Base-by-base conservation (phyloP, 2,113 vertebrate genomes). In the Thomomys bottae region DNA sequence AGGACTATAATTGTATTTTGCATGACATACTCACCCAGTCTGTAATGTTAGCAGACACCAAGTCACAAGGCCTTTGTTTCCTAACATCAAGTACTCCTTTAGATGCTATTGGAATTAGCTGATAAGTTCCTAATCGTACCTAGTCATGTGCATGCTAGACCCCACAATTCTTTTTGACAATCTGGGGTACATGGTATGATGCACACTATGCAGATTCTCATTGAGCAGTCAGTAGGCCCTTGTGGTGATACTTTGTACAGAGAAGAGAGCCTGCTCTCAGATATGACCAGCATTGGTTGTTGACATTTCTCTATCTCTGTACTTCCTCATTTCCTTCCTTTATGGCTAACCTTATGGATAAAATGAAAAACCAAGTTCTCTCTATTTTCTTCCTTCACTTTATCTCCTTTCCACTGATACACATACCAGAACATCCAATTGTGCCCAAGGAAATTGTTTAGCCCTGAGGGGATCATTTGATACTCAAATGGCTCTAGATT, bases 381-480 rank as follows among this genome's bases (percentile, higher is more conserved):
- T 63, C 34, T 26, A 11, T 71, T 34, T 79, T 70, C 30, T 15
- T 63, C 40, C 32, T 66, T 84, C 80, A 54, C 18, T 30, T 61
- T 71, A 57, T 5, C 42, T 34, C 23, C 28, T 72, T 32, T 91
- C 84, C 59, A 49, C 59, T 88, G 77, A 84, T 78, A 67, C 18
- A 81, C 45, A n/a, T 61, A 73, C 32, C 75, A 75, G 76, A 77
- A 32, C 20, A 87, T 68, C 40, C 45, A 40, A 14, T 49, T 54
- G 32, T 32, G 63, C 49, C 54, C 72, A 38, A 26, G 38, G 92
- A 90, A 89, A 84, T 36, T 84, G 72, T 88, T 95, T 91, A 77
- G 88, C 83, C 88, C 80, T 3, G 20, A 85, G 83, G 90, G 79
- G 54, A 81, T 81, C 84, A 94, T 90, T 94, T 90, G 93, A 30